phyloP scores from a whole-genome alignment of 1,140 invertebrate genomes.

The Euglossa dilemma region DNA sequence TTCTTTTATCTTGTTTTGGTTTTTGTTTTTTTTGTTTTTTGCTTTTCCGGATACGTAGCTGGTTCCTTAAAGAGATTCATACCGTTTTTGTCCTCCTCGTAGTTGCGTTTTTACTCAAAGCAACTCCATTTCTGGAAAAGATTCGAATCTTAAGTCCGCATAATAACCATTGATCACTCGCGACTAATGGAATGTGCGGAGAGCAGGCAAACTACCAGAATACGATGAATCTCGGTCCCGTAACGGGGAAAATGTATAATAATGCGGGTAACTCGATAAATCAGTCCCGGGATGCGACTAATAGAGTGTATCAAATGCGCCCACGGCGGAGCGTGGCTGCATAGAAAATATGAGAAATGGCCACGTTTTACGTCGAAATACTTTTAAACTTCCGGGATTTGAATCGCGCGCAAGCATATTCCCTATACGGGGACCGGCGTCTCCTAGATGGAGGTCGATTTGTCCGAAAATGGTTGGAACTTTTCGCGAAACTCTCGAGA shows the following conservation, averaged over 20 bases:
- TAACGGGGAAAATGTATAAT: slow-evolving; percentile 66
- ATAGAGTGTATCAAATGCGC: slow-evolving; percentile 81
- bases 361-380: slow-evolving; percentile 79
- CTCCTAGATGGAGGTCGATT: slow-evolving; percentile 61
- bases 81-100: not conserved
- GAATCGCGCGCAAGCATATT: slow-evolving; percentile 74
- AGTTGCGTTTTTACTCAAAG: too few species aligned
- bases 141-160: slow-evolving; percentile 39
- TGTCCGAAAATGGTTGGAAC: slow-evolving; percentile 66
- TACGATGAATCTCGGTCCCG: slow-evolving; percentile 43
- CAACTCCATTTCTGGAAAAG: slow-evolving; percentile 13
- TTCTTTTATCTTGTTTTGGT: too few species aligned
- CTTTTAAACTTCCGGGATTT: slow-evolving; percentile 79
- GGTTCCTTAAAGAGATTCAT: not conserved
- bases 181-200: slow-evolving; percentile 52
- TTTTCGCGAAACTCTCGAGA: slow-evolving; percentile 63
- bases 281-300: slow-evolving; percentile 75
- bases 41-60: not conserved
- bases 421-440: slow-evolving; percentile 46
- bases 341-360: slow-evolving; percentile 78
- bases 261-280: slow-evolving; percentile 73
- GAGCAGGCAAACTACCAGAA: slow-evolving; percentile 26
- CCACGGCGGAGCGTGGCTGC: slow-evolving; percentile 69
- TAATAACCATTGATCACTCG: slow-evolving; percentile 58
- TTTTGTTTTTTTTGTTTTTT: too few species aligned